These are phyloP conservation scores for Drosophila kanekoi DNA, from an alignment of 2,888 invertebrate genomes.

Conservation along the genomic window DNA sequence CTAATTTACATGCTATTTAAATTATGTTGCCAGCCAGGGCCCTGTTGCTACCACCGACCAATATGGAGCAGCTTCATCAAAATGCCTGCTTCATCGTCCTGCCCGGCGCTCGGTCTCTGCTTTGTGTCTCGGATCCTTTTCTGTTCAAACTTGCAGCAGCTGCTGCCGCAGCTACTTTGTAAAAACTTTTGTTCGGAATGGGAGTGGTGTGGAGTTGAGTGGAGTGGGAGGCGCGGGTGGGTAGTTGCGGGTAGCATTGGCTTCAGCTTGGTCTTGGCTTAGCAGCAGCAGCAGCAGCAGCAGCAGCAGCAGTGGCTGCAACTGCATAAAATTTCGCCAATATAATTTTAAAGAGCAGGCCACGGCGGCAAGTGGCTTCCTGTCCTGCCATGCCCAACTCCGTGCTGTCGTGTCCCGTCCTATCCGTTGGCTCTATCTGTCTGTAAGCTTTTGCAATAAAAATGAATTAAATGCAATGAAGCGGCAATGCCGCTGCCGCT, in stretches of 20 bases:
- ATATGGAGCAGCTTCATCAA: conserved; percentile 77
- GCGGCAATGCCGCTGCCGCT: conserved; percentile 44
- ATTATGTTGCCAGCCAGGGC: conserved; percentile 66
- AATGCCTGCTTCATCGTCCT: conserved; percentile 59
- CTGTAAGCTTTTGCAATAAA: conserved; percentile 79
- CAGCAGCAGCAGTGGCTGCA: conserved; percentile 42
- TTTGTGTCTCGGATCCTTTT: conserved; percentile 48
- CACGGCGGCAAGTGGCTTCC: conserved; percentile 69
- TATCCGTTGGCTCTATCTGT: conserved; percentile 63
- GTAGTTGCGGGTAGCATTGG: conserved; percentile 18
- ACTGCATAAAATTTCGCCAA: conserved; percentile 80
- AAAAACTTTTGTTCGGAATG: conserved; percentile 71
- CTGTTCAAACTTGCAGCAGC: conserved; percentile 73
- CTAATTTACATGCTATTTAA: conserved; percentile 81
- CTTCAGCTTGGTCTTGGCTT: conserved; percentile 31
- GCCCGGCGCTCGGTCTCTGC: conserved; percentile 20
- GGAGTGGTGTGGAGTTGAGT: conserved; percentile 9
- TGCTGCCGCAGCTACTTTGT: conserved; percentile 72
- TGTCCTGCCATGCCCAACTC: conserved; percentile 27
- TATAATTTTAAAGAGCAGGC: conserved; percentile 79
- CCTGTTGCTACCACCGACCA: conserved; percentile 16
- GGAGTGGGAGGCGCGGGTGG: conserved; percentile 14
- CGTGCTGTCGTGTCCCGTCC: conserved; percentile 25
- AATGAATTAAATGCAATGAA: conserved; percentile 81
- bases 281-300: conserved; percentile 43